These are phyloP conservation scores for Ancistrus triradiatus DNA, from an alignment of 2,113 vertebrate species.

Conservation along the genomic window DNA sequence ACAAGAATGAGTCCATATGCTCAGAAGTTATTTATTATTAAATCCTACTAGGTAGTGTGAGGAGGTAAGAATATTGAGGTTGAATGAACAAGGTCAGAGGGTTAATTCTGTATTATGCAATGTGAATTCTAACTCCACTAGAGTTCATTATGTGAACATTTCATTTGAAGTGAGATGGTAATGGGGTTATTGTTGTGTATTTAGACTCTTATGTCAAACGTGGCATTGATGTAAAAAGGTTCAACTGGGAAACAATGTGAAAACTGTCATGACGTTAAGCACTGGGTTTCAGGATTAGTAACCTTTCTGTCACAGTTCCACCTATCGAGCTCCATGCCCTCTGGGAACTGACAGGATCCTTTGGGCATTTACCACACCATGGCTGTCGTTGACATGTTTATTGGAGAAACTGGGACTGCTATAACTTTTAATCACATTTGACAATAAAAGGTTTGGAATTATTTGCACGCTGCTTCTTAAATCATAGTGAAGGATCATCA, in stretches of 20 bases:
- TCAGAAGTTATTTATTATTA: conserved; percentile 36
- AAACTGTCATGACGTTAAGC: too few relatives aligned
- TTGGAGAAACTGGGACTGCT: conserved; percentile 41
- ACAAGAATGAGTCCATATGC: conserved; percentile 19
- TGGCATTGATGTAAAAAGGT: too few relatives aligned
- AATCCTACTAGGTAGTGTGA: conserved; percentile 4
- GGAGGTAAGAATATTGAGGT: background rate
- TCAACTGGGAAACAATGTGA: too few relatives aligned
- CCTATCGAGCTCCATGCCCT: too few relatives aligned
- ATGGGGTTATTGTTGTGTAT: background rate
- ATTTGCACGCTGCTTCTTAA: too few relatives aligned
- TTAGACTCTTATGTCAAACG: background rate
- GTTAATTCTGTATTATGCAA: background rate
- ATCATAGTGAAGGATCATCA: too few relatives aligned
- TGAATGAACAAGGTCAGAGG: background rate
- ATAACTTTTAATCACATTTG: conserved; percentile 28
- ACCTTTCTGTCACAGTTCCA: too few relatives aligned
- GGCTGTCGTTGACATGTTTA: conserved; percentile 25
- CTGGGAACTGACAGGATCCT: too few relatives aligned
- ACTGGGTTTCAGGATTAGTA: too few relatives aligned
- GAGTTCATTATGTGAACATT: too few relatives aligned
- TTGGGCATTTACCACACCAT: conserved; percentile 16
- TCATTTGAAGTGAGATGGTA: background rate
- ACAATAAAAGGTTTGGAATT: conserved; percentile 41
- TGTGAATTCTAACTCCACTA: too few relatives aligned